Percentiles rank a stretch among this genome's conserved stretches.
phyloP scores from a whole-genome alignment of 2,888 invertebrate species.

The Eupithecia subfuscata region DNA sequence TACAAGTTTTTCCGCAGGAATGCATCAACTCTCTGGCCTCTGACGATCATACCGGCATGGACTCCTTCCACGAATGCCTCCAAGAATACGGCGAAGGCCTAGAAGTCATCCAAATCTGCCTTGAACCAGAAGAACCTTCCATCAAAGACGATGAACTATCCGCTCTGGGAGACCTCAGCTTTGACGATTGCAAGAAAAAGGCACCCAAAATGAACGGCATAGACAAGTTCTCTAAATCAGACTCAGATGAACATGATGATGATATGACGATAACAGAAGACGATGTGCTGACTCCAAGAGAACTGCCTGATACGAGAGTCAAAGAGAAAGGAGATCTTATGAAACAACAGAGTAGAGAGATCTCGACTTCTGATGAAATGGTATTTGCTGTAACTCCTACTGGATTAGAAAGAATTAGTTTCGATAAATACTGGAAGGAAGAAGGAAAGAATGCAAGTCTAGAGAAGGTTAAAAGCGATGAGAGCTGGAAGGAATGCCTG shows the following conservation, averaged over 20 bases:
- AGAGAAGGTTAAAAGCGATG: constrained; percentile 71
- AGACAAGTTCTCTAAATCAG: constrained; percentile 73
- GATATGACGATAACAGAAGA: constrained; percentile 82
- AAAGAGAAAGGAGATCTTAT: constrained; percentile 65
- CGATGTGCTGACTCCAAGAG: constrained; percentile 72
- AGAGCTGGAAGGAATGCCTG: constrained; percentile 76
- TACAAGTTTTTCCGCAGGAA: constrained; percentile 62
- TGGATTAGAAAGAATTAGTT: constrained; percentile 80
- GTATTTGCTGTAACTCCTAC: constrained; percentile 82
- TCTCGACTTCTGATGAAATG: constrained; percentile 82
- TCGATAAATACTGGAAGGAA: constrained; percentile 80
- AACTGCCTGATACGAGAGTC: constrained; percentile 66
- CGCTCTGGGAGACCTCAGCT: constrained; percentile 74
- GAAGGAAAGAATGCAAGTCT: constrained; percentile 52
- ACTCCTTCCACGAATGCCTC: constrained; percentile 86
- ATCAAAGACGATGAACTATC: constrained; percentile 81
- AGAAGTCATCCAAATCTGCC: constrained; percentile 85
- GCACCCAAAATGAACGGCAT: constrained; percentile 65
- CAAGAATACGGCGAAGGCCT: constrained; percentile 86
- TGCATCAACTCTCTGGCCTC: constrained; percentile 83
- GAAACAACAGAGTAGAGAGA: constrained; percentile 79
- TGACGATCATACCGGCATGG: constrained; percentile 86
- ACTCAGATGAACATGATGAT: constrained; percentile 76
- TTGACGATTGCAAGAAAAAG: constrained; percentile 69
- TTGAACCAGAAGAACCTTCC: constrained; percentile 84